Conservation (phyloP, 2,113 vertebrate species). For the Myotis lucifugus region DNA sequence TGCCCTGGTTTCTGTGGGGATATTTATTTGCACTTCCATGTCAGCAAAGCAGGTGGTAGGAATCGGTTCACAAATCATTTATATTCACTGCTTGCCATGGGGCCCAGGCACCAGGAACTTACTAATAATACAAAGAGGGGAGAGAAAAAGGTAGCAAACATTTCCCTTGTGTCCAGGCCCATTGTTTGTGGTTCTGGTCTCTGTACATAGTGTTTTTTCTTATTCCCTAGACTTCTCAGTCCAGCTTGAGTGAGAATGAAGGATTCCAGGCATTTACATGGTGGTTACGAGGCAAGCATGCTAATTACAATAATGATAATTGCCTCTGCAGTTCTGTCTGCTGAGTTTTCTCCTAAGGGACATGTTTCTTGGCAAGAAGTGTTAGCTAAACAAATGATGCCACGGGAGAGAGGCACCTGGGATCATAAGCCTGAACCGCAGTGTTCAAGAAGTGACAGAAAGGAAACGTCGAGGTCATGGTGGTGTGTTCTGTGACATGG, state of each 20-base stretch:
- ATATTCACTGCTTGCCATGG: neutral
- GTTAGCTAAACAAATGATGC: conserved; percentile 31
- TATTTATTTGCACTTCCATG: conserved; percentile 98
- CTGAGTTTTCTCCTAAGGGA: neutral
- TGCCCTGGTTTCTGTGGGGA: conserved; percentile 93
- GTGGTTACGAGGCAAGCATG: conserved; percentile 93
- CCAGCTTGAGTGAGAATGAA: conserved; percentile 84
- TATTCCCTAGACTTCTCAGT: conserved; percentile 86
- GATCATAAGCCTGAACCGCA: neutral
- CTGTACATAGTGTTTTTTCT: conserved; percentile 29
- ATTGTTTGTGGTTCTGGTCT: neutral
- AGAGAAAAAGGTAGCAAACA: neutral
- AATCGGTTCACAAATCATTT: neutral
- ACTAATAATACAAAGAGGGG: neutral
- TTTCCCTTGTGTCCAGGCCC: neutral
- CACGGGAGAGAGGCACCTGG: neutral
- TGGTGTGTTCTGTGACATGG: neutral
- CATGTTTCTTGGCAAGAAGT: conserved; percentile 44
- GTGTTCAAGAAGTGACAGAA: neutral
- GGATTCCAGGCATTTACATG: conserved; percentile 88
- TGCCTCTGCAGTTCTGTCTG: neutral
- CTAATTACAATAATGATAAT: conserved; percentile 35
- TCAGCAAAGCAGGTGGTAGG: conserved; percentile 99
- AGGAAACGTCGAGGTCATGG: neutral
- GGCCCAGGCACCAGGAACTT: neutral